Conservation (phyloP, 2,888 invertebrate species). For the Aelia acuminata region DNA sequence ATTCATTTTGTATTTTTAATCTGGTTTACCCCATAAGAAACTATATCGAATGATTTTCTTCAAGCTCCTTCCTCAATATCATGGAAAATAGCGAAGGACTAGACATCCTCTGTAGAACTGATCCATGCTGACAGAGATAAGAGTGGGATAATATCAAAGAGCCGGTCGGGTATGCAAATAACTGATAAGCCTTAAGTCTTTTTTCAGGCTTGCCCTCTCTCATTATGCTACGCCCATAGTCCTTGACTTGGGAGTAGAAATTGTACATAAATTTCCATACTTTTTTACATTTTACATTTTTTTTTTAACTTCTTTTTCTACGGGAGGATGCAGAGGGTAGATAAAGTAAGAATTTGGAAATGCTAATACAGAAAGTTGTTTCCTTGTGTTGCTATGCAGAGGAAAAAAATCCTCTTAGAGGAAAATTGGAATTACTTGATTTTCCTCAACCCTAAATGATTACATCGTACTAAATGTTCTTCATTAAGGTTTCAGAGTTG, state of each 20-base stretch:
- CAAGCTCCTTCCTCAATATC: neutral
- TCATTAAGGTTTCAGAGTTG: neutral
- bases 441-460: slow-evolving; percentile 27
- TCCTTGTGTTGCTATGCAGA: neutral
- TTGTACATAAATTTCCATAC: slow-evolving; percentile 49
- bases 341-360: slow-evolving; percentile 48
- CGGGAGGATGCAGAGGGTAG: slow-evolving; percentile 22
- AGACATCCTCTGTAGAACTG: neutral
- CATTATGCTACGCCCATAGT: neutral
- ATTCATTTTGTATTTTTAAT: too few relatives aligned
- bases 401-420: neutral
- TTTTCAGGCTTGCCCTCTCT: neutral
- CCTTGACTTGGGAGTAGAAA: slow-evolving; percentile 10
- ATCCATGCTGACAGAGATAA: neutral
- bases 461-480: neutral
- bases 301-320: neutral
- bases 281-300: neutral
- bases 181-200: slow-evolving; percentile 42
- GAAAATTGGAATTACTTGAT: slow-evolving; percentile 43
- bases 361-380: slow-evolving; percentile 34
- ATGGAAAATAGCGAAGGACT: neutral
- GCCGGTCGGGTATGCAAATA: neutral
- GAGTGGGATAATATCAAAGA: slow-evolving; percentile 2
- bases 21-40: neutral
- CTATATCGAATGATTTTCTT: neutral